These are phyloP conservation scores for Anisognathus igniventris DNA, from an alignment of 2,797 vertebrate species.

Conservation along the genomic window DNA sequence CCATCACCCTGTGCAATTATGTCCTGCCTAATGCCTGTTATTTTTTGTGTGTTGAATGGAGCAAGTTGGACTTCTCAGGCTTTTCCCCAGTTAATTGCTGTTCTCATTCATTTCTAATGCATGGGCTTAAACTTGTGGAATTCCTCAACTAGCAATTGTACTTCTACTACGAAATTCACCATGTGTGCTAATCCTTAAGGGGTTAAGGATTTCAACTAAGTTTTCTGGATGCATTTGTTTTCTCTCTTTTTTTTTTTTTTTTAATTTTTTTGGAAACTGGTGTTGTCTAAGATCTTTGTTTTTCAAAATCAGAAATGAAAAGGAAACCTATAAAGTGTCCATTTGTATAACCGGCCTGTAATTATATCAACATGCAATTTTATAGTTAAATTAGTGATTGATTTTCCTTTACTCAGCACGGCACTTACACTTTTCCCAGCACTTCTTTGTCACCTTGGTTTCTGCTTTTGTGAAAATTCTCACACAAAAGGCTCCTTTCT, in stretches of 20 bases:
- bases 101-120: background rate
- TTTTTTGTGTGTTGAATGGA: background rate
- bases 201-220: background rate
- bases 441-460: background rate
- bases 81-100: background rate
- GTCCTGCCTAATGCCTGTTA: background rate
- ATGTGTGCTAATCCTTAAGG: background rate
- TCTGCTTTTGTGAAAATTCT: background rate
- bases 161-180: background rate
- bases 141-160: background rate
- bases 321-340: background rate
- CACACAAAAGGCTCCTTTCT: background rate
- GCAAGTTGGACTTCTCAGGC: background rate
- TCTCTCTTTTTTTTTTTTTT: accelerated
- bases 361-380: background rate
- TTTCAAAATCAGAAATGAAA: background rate
- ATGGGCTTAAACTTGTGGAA: background rate
- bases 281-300: background rate
- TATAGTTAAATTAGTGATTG: background rate
- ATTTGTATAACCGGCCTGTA: background rate
- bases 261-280: background rate
- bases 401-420: background rate
- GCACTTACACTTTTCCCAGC: background rate
- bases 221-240: background rate
- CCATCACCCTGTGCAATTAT: background rate